A percentile compares a stretch with the other conserved stretches of the same genome.
Evolutionary conservation across 2,797 vertebrate species (phyloP).

Genomic region (Cynodonichthys magdalenae): DNA sequence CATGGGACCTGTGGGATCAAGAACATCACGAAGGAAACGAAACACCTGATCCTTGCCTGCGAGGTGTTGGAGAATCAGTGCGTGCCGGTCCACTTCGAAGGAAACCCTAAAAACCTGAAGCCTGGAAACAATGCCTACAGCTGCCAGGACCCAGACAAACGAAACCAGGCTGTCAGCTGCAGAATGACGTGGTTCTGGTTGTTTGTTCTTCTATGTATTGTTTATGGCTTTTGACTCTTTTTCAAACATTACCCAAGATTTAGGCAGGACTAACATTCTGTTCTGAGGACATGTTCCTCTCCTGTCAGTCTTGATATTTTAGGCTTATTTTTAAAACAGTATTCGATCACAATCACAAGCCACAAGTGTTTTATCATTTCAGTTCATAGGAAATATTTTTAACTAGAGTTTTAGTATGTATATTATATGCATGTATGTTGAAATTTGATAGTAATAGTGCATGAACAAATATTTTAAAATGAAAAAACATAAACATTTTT

Average conservation of each 20-base stretch:
- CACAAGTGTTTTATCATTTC: neutral
- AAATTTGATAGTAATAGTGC: neutral
- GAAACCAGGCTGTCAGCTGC: constrained; percentile 13
- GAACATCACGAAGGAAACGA: constrained; percentile 62
- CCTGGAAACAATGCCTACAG: constrained; percentile 66
- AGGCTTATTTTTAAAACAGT: neutral
- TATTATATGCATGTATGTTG: neutral
- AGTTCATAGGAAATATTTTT: neutral
- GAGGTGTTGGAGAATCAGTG: constrained; percentile 70
- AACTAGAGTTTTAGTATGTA: neutral
- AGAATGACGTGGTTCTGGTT: constrained; percentile 41
- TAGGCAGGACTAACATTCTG: neutral
- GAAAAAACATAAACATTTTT: neutral
- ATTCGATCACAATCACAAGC: neutral
- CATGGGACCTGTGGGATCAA: constrained; percentile 67
- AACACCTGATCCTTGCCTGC: constrained; percentile 83
- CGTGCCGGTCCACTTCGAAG: constrained; percentile 81
- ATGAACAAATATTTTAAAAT: no score
- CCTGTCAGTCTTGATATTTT: neutral
- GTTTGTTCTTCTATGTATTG: constrained; percentile 17
- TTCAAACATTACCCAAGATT: constrained; percentile 2
- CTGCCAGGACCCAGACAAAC: constrained; percentile 46
- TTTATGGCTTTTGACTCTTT: constrained; percentile 20
- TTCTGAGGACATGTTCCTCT: neutral
- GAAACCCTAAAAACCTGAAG: constrained; percentile 45